These are phyloP conservation scores for Luperina testacea DNA, from an alignment of 2,888 invertebrate species.

Conservation along the genomic window DNA sequence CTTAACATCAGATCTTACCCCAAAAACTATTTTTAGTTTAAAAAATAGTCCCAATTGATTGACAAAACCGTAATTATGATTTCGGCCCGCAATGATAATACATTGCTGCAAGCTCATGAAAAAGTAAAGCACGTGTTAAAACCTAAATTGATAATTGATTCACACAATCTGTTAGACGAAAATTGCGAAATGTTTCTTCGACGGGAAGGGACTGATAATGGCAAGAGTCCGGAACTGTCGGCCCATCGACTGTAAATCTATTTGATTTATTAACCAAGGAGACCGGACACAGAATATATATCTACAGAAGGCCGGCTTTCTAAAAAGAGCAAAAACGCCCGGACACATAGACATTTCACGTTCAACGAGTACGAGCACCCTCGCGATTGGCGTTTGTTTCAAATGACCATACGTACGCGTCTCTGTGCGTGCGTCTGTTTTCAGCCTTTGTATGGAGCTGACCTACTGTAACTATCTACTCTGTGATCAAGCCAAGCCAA, in stretches of 20 bases:
- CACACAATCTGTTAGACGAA: slow-evolving; percentile 30
- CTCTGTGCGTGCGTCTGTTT: neutral
- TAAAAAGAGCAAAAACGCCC: neutral
- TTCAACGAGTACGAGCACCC: neutral
- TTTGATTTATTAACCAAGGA: slow-evolving; percentile 54
- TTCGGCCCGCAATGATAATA: neutral
- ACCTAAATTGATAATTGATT: slow-evolving; percentile 53
- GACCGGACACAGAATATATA: neutral
- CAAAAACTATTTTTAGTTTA: neutral
- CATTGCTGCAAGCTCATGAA: neutral
- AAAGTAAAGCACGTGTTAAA: slow-evolving; percentile 39
- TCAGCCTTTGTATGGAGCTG: rapidly evolving
- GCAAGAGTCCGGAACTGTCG: slow-evolving; percentile 38
- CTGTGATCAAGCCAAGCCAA: neutral
- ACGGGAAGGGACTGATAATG: slow-evolving; percentile 45
- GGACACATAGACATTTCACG: neutral
- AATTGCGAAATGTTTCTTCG: slow-evolving; percentile 57
- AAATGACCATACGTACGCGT: too few relatives aligned
- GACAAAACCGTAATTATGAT: neutral
- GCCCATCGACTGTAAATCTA: slow-evolving; percentile 55
- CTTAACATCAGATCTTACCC: neutral
- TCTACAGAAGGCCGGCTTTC: slow-evolving; percentile 6
- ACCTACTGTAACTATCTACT: slow-evolving; percentile 11
- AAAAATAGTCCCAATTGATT: neutral
- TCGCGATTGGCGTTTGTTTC: neutral